phyloP scores from a whole-genome alignment of 2,888 invertebrate species.

The Carabus problematicus region DNA sequence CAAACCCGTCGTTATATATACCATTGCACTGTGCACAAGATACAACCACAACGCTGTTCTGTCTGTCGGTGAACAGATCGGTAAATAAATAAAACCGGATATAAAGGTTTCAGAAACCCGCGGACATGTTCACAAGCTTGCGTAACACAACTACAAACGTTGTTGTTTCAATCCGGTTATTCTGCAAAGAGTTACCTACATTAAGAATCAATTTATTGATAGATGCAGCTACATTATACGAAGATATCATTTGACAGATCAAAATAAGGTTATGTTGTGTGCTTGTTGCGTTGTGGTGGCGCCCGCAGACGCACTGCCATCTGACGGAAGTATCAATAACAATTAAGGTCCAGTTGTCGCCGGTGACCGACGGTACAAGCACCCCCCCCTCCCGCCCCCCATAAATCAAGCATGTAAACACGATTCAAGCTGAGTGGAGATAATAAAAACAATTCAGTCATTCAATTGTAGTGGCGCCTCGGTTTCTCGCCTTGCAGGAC shows the following conservation, averaged over 20 bases:
- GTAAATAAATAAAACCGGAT: conserved; percentile 34
- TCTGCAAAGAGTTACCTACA: too few relatives aligned
- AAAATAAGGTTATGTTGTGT: background rate
- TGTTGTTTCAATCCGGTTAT: too few relatives aligned
- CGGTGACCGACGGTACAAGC: conserved; percentile 1
- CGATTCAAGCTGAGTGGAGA: conserved; percentile 13
- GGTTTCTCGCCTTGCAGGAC: background rate
- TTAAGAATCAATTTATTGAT: too few relatives aligned
- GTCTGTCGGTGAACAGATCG: too few relatives aligned
- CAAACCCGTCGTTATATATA: background rate
- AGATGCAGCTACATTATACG: background rate
- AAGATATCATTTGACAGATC: background rate
- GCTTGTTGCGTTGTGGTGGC: conserved; percentile 2
- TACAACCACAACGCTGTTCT: background rate
- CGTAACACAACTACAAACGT: too few relatives aligned
- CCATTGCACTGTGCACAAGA: background rate
- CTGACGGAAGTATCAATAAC: conserved; percentile 4
- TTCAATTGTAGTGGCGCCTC: conserved; percentile 34
- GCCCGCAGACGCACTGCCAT: background rate
- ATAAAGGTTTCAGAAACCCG: conserved; percentile 34
- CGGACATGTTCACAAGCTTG: background rate
- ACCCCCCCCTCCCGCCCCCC: too few relatives aligned
- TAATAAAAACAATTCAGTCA: conserved; percentile 32
- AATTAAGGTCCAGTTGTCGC: background rate
- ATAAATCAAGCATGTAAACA: conserved; percentile 33